A percentile compares a stretch with the other conserved stretches of the same genome.
phyloP scores from a whole-genome alignment of 2,888 invertebrate species.

The Iselma pallidipennis region DNA sequence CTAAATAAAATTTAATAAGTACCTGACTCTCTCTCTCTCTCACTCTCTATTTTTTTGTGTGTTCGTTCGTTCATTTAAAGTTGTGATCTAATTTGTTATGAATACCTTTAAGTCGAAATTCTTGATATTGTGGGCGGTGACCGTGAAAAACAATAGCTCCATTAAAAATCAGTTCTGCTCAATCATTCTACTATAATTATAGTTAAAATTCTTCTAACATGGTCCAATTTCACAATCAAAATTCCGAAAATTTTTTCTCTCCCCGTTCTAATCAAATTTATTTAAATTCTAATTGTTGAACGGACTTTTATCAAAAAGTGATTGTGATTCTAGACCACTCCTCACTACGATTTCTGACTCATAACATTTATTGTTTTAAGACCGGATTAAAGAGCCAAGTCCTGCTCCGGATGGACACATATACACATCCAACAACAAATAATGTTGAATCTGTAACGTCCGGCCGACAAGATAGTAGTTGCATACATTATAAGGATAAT shows the following conservation, averaged over 20 bases:
- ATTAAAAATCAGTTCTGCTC: constrained; percentile 7
- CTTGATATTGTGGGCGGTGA: constrained; percentile 1
- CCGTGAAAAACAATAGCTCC: constrained; percentile 5
- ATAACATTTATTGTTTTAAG: constrained; percentile 8
- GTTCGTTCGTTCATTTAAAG: too few species aligned
- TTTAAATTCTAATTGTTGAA: background rate
- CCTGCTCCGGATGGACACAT: constrained; percentile 2
- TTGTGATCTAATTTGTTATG: background rate
- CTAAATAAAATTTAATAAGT: too few species aligned
- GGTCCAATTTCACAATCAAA: background rate
- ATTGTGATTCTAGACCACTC: constrained; percentile 6
- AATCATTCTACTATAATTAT: constrained; percentile 2
- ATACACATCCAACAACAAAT: background rate
- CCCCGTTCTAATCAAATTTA: background rate
- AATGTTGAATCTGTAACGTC: constrained; percentile 10
- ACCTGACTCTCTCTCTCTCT: too few species aligned
- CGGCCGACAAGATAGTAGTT: constrained; percentile 4
- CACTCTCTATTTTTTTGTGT: too few species aligned
- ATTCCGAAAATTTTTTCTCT: background rate
- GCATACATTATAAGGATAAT: constrained; percentile 7
- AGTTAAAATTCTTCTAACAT: background rate
- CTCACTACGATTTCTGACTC: background rate
- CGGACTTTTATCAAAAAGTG: too few species aligned
- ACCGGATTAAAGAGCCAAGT: constrained; percentile 2
- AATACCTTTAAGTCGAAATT: background rate